phyloP scores from a whole-genome alignment of 30 jellyfish, hydroid and myxozoan species.

The Pseudorhiza aurosa region DNA sequence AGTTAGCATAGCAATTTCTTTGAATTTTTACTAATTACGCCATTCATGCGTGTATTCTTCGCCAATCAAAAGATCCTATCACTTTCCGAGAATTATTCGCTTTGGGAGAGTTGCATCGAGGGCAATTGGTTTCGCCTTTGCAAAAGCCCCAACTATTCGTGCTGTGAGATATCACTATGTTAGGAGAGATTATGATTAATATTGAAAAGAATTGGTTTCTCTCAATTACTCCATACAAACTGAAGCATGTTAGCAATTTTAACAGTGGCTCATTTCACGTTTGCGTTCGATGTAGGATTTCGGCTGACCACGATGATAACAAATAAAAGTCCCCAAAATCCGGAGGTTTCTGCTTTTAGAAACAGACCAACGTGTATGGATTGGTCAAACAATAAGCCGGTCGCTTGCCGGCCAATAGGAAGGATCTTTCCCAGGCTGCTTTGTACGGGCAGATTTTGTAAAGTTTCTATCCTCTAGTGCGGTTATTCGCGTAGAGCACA shows the following conservation, averaged over 20 bases:
- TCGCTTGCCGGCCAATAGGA: constrained; percentile 66
- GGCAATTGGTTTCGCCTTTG: no score
- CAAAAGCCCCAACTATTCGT: no score
- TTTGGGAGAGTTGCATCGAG: no score
- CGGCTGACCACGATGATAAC: constrained; percentile 52
- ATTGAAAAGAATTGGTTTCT: constrained; percentile 59
- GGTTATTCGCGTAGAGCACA: constrained; percentile 42
- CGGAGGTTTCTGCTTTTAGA: constrained; percentile 49
- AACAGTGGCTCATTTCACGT: constrained; percentile 24
- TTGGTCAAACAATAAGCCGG: constrained; percentile 40
- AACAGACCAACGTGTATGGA: constrained; percentile 1
- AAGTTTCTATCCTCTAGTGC: constrained; percentile 21
- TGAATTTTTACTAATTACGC: no score
- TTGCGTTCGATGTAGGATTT: no score
- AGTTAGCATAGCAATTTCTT: no score
- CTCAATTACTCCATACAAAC: constrained; percentile 28
- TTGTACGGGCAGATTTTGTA: constrained; percentile 11
- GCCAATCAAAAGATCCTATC: no score
- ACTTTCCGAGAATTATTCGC: no score
- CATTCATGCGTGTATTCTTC: no score
- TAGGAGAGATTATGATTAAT: constrained; percentile 29
- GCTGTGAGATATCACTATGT: constrained; percentile 41
- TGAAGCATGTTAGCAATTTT: constrained; percentile 37
- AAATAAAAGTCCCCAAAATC: constrained; percentile 16
- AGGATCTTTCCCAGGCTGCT: constrained; percentile 26